Evolutionary conservation across 2,113 vertebrate species (phyloP).

Genomic region (Varanus komodoensis): DNA sequence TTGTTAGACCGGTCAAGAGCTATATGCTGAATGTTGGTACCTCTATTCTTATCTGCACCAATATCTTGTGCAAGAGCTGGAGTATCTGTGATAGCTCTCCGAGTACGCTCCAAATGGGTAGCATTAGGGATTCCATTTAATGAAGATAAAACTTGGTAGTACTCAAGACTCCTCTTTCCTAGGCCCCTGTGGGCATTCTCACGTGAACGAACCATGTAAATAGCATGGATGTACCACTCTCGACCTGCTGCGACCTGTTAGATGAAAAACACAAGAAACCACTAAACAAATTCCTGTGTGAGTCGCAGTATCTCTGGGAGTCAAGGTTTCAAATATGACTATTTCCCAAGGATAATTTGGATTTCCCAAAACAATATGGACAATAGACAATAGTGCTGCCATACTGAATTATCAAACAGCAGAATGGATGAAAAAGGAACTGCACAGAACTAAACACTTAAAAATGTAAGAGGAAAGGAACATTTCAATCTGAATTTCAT

Average conservation of each 20-base stretch:
- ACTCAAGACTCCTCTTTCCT: conserved; percentile 77
- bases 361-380: background rate
- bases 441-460: no score
- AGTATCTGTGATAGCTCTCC: conserved; percentile 53
- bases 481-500: background rate
- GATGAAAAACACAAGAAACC: conserved; percentile 22
- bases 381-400: background rate
- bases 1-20: conserved; percentile 73
- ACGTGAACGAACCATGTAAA: conserved; percentile 74
- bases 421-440: no score
- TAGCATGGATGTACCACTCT: conserved; percentile 80
- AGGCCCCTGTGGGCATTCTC: conserved; percentile 75
- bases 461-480: background rate
- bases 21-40: conserved; percentile 77
- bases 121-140: background rate
- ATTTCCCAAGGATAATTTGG: background rate
- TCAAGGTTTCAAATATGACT: background rate
- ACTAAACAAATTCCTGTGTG: no score
- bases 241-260: conserved; percentile 76
- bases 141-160: conserved; percentile 62
- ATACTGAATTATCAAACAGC: background rate
- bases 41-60: conserved; percentile 74
- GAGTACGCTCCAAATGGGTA: conserved; percentile 24
- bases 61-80: conserved; percentile 57
- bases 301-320: background rate